Evolutionary conservation across 2,888 invertebrate genomes (phyloP).

Genomic region (Perizoma flavofasciatum): DNA sequence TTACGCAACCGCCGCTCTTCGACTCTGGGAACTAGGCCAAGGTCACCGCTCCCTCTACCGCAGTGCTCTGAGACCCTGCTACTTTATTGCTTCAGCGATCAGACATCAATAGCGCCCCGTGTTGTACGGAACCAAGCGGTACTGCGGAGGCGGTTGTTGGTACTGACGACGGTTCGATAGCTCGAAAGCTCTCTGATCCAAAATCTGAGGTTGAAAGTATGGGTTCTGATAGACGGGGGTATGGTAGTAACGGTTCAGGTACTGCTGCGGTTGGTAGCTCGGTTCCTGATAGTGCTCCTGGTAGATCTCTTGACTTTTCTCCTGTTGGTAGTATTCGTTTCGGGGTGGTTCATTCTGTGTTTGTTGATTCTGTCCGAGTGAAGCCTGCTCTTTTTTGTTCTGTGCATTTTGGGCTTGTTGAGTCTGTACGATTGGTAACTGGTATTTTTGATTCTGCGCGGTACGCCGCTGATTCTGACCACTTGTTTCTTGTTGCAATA

Average conservation of each 20-base stretch:
- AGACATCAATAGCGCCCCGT: slow-evolving; percentile 29
- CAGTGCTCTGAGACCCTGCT: slow-evolving; percentile 7
- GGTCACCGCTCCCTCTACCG: slow-evolving; percentile 56
- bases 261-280: slow-evolving; percentile 36
- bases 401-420: slow-evolving; percentile 7
- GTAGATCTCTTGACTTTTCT: slow-evolving; percentile 35
- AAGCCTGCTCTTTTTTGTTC: slow-evolving; percentile 31
- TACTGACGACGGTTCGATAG: slow-evolving; percentile 37
- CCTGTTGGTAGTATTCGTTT: slow-evolving; percentile 40
- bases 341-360: slow-evolving; percentile 23
- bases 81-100: not conserved
- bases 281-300: slow-evolving; percentile 41
- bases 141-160: slow-evolving; percentile 46
- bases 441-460: not conserved
- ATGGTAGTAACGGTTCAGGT: slow-evolving; percentile 20
- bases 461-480: not conserved
- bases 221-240: slow-evolving; percentile 8
- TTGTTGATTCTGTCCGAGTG: slow-evolving; percentile 28
- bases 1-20: slow-evolving; percentile 49
- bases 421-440: not conserved
- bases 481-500: slow-evolving; percentile 22
- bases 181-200: slow-evolving; percentile 27
- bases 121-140: slow-evolving; percentile 51
- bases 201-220: slow-evolving; percentile 14
- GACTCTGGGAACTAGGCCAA: slow-evolving; percentile 69